Conservation (phyloP, 1,140 invertebrate genomes). For the Bombus fervidus region DNA sequence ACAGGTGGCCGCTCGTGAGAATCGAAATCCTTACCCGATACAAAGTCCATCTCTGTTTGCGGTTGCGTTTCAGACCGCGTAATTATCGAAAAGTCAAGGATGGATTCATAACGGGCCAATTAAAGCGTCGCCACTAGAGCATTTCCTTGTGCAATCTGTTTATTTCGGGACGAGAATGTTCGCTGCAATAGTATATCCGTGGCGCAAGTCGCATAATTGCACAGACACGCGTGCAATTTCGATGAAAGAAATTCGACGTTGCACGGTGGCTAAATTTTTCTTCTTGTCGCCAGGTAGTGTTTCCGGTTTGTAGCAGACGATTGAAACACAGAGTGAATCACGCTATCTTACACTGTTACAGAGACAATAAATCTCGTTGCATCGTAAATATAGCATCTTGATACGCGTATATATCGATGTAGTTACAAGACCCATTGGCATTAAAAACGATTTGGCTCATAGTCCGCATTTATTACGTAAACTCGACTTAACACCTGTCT, state of each 20-base stretch:
- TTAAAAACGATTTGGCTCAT: constrained; percentile 15
- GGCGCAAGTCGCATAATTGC: constrained; percentile 9
- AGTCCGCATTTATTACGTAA: constrained; percentile 29
- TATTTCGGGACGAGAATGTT: constrained; percentile 27
- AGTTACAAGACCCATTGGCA: constrained; percentile 9
- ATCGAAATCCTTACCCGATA: constrained; percentile 62
- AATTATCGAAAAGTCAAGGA: constrained; percentile 54
- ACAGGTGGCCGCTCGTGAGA: constrained; percentile 71
- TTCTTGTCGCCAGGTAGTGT: background rate
- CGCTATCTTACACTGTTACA: background rate
- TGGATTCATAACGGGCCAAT: constrained; percentile 14
- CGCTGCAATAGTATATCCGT: background rate
- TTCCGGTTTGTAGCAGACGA: background rate
- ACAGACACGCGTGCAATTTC: background rate
- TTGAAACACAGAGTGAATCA: background rate
- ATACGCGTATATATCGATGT: background rate
- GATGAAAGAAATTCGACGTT: background rate
- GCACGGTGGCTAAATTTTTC: background rate
- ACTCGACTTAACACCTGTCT: background rate
- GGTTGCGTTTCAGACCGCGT: constrained; percentile 17
- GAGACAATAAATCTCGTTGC: background rate
- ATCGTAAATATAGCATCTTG: background rate
- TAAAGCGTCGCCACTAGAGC: background rate
- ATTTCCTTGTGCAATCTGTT: constrained; percentile 17
- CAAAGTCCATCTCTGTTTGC: constrained; percentile 10